Evolutionary conservation across 1,140 invertebrate species (phyloP).

Genomic region (Neodiprion fabricii): DNA sequence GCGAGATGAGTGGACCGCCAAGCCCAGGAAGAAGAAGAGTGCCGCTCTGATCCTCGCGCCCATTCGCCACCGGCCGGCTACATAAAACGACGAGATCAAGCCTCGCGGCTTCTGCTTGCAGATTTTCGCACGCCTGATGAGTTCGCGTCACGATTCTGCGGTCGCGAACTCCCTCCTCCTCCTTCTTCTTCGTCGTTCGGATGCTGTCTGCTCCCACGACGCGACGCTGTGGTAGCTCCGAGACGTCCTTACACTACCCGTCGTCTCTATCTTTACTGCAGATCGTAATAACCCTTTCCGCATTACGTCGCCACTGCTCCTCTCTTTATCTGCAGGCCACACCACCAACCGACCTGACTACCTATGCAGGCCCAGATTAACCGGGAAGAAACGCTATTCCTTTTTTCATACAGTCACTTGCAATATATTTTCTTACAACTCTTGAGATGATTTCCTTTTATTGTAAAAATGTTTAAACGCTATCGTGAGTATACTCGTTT

Average conservation of each 20-base stretch:
- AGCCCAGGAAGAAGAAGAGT: slow-evolving; percentile 21
- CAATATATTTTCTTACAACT: no score
- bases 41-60: slow-evolving; percentile 21
- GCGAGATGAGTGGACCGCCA: slow-evolving; percentile 17
- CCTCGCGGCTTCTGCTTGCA: slow-evolving; percentile 26
- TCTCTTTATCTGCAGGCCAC: neutral
- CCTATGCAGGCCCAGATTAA: no score
- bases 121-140: slow-evolving; percentile 54
- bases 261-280: neutral
- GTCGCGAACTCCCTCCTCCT: slow-evolving; percentile 32
- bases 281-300: slow-evolving; percentile 7
- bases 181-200: neutral
- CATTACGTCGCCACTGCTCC: neutral
- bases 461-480: no score
- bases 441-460: no score
- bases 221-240: neutral
- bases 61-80: slow-evolving; percentile 18
- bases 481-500: no score
- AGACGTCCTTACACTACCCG: neutral
- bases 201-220: slow-evolving; percentile 6
- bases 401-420: no score
- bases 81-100: slow-evolving; percentile 14
- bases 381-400: no score
- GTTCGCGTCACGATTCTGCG: slow-evolving; percentile 51
- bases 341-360: neutral